These are phyloP conservation scores for Aplodontia rufa DNA, from an alignment of 2,113 vertebrate species.

Conservation along the genomic window DNA sequence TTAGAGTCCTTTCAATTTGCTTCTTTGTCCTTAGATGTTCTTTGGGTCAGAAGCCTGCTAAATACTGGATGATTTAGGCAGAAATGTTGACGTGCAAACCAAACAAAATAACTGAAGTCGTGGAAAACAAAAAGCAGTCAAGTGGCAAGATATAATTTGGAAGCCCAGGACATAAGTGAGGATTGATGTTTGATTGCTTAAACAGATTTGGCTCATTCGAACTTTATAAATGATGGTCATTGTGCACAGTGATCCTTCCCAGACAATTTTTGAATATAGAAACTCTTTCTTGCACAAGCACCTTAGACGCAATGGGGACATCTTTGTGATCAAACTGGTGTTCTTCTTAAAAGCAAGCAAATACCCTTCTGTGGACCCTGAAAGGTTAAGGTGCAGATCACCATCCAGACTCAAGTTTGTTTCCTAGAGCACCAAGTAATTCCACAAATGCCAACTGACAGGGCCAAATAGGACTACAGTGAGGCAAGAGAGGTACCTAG, in stretches of 20 bases:
- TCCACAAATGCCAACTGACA: neutral
- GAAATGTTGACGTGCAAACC: constrained; percentile 13
- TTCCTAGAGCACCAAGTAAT: neutral
- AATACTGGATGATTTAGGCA: constrained; percentile 33
- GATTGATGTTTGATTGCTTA: neutral
- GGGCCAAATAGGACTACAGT: neutral
- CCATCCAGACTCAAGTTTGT: neutral
- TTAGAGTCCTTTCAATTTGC: constrained; percentile 71
- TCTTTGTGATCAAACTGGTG: neutral
- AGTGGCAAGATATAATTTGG: neutral
- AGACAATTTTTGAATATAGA: constrained; percentile 38
- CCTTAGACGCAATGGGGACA: neutral
- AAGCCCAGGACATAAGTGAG: neutral
- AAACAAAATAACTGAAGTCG: constrained; percentile 51
- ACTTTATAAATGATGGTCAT: constrained; percentile 41
- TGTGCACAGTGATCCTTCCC: neutral
- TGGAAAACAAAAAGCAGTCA: neutral
- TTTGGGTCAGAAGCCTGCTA: constrained; percentile 77
- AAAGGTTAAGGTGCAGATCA: neutral
- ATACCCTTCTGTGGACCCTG: neutral
- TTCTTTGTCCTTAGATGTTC: constrained; percentile 63
- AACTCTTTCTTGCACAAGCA: neutral
- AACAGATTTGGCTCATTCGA: constrained; percentile 25
- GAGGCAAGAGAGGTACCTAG: neutral
- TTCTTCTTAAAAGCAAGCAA: neutral